These are phyloP conservation scores for Chaetodon trifasciatus DNA, from an alignment of 2,797 vertebrate species.

Conservation along the genomic window DNA sequence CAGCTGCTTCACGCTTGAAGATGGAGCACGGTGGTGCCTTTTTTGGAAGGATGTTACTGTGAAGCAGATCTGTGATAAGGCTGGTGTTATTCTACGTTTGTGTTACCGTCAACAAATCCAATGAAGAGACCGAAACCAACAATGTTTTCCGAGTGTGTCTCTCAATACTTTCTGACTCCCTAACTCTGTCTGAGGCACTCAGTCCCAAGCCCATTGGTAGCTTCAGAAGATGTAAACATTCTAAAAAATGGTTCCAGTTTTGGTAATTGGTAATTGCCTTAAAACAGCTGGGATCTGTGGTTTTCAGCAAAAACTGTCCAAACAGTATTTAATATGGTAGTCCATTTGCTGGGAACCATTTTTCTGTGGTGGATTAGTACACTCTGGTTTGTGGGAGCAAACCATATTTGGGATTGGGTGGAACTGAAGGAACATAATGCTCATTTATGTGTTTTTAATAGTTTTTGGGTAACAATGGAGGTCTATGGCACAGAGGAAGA, in stretches of 20 bases:
- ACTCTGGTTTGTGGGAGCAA: conserved; percentile 4
- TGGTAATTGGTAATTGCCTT: too few relatives aligned
- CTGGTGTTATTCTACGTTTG: background rate
- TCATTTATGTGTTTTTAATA: background rate
- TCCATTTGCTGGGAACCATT: conserved; percentile 9
- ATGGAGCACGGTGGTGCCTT: background rate
- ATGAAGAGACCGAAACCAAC: background rate
- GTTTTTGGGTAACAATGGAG: background rate
- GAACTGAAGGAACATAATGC: background rate
- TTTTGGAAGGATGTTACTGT: background rate
- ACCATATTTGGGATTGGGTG: background rate
- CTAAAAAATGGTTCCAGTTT: background rate
- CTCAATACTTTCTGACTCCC: background rate
- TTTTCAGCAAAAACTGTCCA: background rate
- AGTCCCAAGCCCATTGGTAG: background rate
- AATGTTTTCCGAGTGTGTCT: background rate
- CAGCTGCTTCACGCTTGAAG: conserved; percentile 11
- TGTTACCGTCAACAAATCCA: background rate
- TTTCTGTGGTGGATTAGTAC: conserved; percentile 1
- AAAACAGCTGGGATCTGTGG: background rate
- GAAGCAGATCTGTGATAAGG: conserved; percentile 2
- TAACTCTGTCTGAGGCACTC: background rate
- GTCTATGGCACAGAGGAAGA: too few relatives aligned
- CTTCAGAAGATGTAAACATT: background rate
- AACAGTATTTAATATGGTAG: too few relatives aligned